Evolutionary conservation across 2,888 invertebrate species (phyloP).

Genomic region (Linnaemya vulpina): DNA sequence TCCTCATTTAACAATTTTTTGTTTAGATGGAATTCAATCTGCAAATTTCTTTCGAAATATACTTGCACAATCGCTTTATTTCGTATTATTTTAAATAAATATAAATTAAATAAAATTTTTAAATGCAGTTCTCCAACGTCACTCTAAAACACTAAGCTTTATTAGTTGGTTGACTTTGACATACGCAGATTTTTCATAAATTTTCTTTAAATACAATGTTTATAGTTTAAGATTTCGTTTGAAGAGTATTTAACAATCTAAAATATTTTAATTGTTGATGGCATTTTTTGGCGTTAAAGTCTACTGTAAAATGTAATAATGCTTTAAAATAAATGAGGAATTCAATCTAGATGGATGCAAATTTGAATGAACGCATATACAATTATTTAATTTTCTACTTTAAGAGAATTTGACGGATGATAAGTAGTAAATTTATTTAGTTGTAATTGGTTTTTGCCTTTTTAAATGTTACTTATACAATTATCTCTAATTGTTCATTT

Average conservation of each 20-base stretch:
- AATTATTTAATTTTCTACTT: background rate
- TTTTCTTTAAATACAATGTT: background rate
- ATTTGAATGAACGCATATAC: background rate
- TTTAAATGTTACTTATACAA: constrained; percentile 32
- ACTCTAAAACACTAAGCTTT: constrained; percentile 14
- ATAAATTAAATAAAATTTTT: constrained; percentile 14
- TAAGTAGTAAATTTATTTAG: constrained; percentile 34
- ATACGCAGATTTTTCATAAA: constrained; percentile 16
- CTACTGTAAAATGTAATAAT: background rate
- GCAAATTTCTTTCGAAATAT: constrained; percentile 18
- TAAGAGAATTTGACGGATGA: background rate
- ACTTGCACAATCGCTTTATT: constrained; percentile 12
- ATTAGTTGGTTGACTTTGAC: constrained; percentile 4
- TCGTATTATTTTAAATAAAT: background rate
- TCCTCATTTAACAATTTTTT: too few species aligned
- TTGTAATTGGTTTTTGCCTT: constrained; percentile 23
- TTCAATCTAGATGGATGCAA: background rate
- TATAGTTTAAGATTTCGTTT: background rate
- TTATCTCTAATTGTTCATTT: constrained; percentile 63
- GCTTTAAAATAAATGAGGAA: background rate
- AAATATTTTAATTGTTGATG: background rate
- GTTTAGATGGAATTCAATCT: constrained; percentile 16
- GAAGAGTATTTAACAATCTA: constrained; percentile 27
- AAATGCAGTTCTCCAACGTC: constrained; percentile 31
- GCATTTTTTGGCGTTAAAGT: constrained; percentile 13